Conservation (phyloP, 1,140 invertebrate genomes). For the Drosophila aff. region DNA sequence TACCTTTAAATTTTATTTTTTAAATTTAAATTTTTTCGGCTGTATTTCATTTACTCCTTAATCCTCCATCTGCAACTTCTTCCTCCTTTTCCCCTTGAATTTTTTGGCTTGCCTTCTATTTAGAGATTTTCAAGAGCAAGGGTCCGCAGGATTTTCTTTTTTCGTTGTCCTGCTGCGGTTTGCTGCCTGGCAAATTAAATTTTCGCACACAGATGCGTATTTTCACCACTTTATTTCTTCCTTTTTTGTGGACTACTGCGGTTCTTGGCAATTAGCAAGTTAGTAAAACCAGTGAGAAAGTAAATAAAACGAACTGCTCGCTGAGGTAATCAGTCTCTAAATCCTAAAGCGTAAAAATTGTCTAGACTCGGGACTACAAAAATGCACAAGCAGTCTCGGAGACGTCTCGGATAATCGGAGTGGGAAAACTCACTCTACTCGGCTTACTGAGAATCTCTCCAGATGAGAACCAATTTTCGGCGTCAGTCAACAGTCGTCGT, state of each 20-base stretch:
- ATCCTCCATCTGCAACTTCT: constrained; percentile 1
- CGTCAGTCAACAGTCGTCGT: constrained; percentile 39
- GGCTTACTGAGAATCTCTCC: constrained; percentile 10
- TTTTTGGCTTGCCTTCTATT: constrained; percentile 58
- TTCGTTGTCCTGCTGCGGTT: constrained; percentile 31
- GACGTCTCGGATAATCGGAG: constrained; percentile 6
- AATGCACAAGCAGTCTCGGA: constrained; percentile 17
- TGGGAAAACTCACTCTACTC: constrained; percentile 4
- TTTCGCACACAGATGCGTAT: constrained; percentile 48
- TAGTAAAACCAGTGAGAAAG: constrained; percentile 17
- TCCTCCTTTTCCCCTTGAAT: neutral
- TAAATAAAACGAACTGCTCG: constrained; percentile 8
- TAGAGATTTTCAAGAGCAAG: constrained; percentile 49
- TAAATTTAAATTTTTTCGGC: neutral
- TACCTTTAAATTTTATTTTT: no score
- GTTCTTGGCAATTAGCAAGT: constrained; percentile 64
- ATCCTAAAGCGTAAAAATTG: constrained; percentile 40
- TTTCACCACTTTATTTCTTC: neutral
- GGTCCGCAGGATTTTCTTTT: constrained; percentile 2
- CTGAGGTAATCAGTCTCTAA: constrained; percentile 28
- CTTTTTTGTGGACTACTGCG: constrained; percentile 12
- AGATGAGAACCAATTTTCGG: constrained; percentile 43
- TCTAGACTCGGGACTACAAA: constrained; percentile 63
- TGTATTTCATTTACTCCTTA: constrained; percentile 12
- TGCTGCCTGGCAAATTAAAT: constrained; percentile 59